Evolutionary conservation across 1,140 invertebrate genomes (phyloP), one percentile per base, ranked within the genome.

Genomic region (Mycetomoellerius zeteki): DNA sequence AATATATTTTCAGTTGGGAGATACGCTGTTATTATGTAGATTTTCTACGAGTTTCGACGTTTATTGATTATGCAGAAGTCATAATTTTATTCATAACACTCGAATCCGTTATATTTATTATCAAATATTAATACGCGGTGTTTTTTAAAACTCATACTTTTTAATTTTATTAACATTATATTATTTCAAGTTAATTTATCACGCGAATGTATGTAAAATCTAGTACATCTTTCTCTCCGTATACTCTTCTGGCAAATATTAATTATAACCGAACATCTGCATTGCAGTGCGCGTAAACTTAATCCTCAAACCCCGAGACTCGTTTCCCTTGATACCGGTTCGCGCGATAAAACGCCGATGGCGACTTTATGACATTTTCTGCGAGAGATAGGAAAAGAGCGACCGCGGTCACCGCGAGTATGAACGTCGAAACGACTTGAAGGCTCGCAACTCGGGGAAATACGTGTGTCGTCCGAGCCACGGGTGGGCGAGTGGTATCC

Each of bases 381-480:
- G 65, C 85, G 67, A 86, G 84, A 86, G 85, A 82, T 82, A 86
- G 65, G 50, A 82, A 82, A 82, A 86, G 76, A 84, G 37, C 77
- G 65, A 81, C 54, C 56, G 67, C 69, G 80, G 27, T 43, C 65
- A 71, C 71, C 77, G 85, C 65, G 64, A 69, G 58, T 72, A 86
- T 71, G 77, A 86, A 85, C 82, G 60, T 75, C 82, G 72, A 54
- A 85, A 86, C 85, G 77, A 82, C 78, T 67, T 56, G 71, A 88
- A 77, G 69, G 56, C 67, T 86, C 64, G 76, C 87, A 88, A 88
- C 60, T 92, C 90, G 88, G 85, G 67, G 73, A 91, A 92, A 91
- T 88, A 82, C 91, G 87, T 87, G 90, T 91, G 85, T 89, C 88
- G 88, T 89, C 67, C 64, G 88, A 88, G 87, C 33, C 85, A 87